Evolutionary conservation across 2,888 invertebrate species (phyloP).

Genomic region (Phyto melanocephala): DNA sequence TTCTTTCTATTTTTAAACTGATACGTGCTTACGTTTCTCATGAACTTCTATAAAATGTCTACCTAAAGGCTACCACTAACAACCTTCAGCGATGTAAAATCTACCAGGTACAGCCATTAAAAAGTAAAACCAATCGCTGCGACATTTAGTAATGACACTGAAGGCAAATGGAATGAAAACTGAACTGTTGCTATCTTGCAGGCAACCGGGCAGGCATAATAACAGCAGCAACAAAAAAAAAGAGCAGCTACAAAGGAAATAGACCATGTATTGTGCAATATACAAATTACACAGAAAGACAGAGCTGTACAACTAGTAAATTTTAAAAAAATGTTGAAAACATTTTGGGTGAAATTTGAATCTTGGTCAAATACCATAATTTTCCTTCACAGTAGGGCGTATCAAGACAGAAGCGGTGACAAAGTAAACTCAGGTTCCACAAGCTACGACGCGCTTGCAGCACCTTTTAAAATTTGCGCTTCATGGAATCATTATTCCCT

Average conservation of each 20-base stretch:
- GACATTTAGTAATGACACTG: constrained; percentile 52
- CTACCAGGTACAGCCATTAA: not conserved
- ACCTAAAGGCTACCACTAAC: constrained; percentile 33
- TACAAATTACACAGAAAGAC: not conserved
- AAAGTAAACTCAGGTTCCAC: too few relatives aligned
- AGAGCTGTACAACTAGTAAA: constrained; percentile 23
- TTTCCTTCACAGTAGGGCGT: too few relatives aligned
- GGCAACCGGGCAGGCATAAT: constrained; percentile 1
- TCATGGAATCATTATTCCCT: too few relatives aligned
- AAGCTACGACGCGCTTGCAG: too few relatives aligned
- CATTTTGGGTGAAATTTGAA: too few relatives aligned
- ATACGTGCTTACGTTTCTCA: constrained; percentile 1
- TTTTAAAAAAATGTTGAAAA: too few relatives aligned
- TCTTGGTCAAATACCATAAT: too few relatives aligned
- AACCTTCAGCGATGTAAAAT: constrained; percentile 42
- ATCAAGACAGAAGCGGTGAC: too few relatives aligned
- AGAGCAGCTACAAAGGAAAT: not conserved
- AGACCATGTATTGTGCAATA: not conserved
- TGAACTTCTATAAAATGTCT: constrained; percentile 32
- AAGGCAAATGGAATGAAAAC: constrained; percentile 20
- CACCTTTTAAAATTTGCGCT: too few relatives aligned
- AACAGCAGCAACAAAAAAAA: not conserved
- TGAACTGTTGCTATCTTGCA: constrained; percentile 5
- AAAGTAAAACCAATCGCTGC: constrained; percentile 39
- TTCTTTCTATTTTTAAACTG: constrained; percentile 19